Evolutionary conservation across 2,888 invertebrate species (phyloP).

Genomic region (Apodemia zela): DNA sequence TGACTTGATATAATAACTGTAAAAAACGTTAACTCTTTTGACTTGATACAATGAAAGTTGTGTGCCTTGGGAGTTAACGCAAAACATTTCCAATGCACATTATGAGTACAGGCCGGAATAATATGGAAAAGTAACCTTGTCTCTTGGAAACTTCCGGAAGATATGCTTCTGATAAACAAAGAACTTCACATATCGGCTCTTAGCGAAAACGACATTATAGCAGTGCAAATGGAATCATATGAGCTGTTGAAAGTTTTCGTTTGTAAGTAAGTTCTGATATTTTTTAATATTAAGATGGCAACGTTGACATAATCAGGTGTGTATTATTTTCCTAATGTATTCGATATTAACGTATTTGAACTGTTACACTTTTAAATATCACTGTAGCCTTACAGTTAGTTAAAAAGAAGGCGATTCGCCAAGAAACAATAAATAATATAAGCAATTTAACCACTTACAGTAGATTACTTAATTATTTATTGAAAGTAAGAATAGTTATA

Average conservation of each 20-base stretch:
- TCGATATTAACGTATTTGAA: not conserved
- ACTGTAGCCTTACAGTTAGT: no score
- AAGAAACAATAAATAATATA: no score
- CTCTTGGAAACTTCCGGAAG: constrained; percentile 28
- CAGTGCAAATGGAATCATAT: not conserved
- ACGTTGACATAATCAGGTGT: not conserved
- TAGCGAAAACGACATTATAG: constrained; percentile 25
- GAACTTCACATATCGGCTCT: constrained; percentile 32
- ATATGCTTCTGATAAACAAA: constrained; percentile 34
- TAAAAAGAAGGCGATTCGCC: no score
- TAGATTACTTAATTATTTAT: no score
- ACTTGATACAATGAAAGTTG: constrained; percentile 35
- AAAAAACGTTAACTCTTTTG: constrained; percentile 24
- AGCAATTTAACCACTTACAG: no score
- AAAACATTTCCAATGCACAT: constrained; percentile 43
- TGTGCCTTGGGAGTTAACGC: constrained; percentile 34
- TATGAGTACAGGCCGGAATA: constrained; percentile 39
- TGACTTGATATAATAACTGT: no score
- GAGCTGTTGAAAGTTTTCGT: constrained; percentile 6
- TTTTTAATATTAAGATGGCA: not conserved
- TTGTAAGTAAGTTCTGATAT: constrained; percentile 3
- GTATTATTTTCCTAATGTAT: not conserved
- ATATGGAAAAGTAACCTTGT: constrained; percentile 32
- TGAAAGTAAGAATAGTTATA: no score
- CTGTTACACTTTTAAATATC: not conserved